Base-by-base conservation (phyloP, 2,888 invertebrate species). In the Ormyrus thymus region DNA sequence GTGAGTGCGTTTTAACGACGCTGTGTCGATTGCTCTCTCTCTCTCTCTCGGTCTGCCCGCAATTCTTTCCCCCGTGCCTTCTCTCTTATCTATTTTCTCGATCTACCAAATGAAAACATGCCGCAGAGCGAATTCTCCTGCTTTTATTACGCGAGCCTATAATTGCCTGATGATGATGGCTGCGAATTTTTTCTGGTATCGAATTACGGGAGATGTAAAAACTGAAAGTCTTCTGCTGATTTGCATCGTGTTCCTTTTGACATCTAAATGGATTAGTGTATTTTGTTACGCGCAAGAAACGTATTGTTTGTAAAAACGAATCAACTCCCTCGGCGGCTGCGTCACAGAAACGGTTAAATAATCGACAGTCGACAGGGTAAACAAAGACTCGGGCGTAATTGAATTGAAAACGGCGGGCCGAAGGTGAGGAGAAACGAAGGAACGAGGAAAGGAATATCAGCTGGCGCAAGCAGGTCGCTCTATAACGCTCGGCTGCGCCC, bases 1-100 rank as follows among this genome's bases (percentile, higher is more conserved):
- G 45, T 9, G 65, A 65, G 65, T 65, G 65, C 65, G 53, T 65
- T 65, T 65, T 65, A 65, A 65, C 53, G 65, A 65, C 51, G 53
- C 61, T 11, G 51, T 65, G 65, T 53, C 65, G 65, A 65, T 65
- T 48, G 46, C 61, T 61, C 11, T 76, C 59, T 58, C 53, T 59
- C 5, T 48, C 13, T 71, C 56, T 73, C 71, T 45, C 69, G 51
- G 77, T 80, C 76, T 77, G 69, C 78, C 11, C n/a, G 65, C 53
- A 66, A 51, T 66, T 66, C 64, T 13, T 50, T 64, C 64, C 9
- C 15, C 43, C n/a, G 2, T n/a, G 46, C 2, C 46, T 15, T 13
- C 46, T 13, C 8, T 66, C 11, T 10, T 50, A 51, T 51, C 51
- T 51, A 66, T 66, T 66, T 66, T 51, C 53, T 62, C 3, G 29